A percentile compares a stretch with the other conserved stretches of the same genome.
phyloP scores from a whole-genome alignment of 37 sponge, comb jelly and placozoan species.

The Eunapius fragilis region DNA sequence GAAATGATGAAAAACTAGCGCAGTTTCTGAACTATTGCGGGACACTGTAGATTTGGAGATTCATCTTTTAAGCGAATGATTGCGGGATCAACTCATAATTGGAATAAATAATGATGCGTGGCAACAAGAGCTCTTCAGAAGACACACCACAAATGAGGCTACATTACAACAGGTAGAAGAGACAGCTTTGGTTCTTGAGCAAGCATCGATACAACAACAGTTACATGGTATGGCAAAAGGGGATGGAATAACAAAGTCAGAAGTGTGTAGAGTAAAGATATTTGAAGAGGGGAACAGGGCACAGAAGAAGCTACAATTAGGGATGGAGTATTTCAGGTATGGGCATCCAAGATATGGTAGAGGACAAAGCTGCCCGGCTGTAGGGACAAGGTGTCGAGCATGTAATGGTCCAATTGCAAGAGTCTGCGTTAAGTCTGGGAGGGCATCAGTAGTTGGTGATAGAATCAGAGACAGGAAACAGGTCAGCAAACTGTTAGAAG shows the following conservation, averaged over 20 bases:
- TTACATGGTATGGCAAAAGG: neutral
- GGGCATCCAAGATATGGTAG: neutral
- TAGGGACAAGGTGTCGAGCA: neutral
- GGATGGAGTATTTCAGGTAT: neutral
- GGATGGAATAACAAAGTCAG: neutral
- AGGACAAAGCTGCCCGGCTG: neutral
- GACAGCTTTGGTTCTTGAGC: neutral
- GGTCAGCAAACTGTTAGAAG: neutral
- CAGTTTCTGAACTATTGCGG: neutral
- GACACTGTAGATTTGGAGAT: neutral
- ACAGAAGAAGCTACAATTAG: neutral
- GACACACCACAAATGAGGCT: neutral
- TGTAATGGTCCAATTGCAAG: neutral
- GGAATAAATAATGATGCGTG: neutral
- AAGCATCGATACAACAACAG: neutral
- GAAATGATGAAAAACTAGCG: neutral
- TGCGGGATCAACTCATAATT: neutral
- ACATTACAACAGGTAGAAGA: neutral
- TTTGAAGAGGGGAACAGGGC: neutral
- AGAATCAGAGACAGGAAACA: neutral
- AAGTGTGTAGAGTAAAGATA: neutral
- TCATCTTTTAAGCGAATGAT: neutral
- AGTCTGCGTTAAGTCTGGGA: neutral
- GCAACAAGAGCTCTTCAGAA: neutral
- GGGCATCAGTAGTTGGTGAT: neutral